These are phyloP conservation scores for Aspidiotus destructor DNA, from an alignment of 2,888 invertebrate genomes.

Conservation along the genomic window DNA sequence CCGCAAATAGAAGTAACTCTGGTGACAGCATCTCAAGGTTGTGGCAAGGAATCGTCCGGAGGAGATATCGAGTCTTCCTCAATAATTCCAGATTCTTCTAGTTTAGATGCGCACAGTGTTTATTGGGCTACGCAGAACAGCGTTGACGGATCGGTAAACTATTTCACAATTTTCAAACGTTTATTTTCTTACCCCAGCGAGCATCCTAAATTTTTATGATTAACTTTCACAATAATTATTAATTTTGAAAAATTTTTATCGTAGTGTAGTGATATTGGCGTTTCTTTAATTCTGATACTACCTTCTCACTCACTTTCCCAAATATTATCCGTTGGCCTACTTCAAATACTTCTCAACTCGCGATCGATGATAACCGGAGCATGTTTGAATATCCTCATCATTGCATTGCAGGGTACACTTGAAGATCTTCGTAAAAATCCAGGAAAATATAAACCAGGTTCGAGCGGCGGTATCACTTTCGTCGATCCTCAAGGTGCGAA, in stretches of 20 bases:
- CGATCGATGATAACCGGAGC: no score
- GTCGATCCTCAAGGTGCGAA: not conserved
- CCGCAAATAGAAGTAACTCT: slow-evolving; percentile 81
- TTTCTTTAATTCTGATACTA: no score
- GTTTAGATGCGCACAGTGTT: slow-evolving; percentile 50
- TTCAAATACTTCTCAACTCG: no score
- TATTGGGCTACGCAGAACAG: slow-evolving; percentile 37
- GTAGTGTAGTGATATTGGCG: no score
- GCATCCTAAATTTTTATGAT: not conserved
- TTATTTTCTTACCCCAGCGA: not conserved
- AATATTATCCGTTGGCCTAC: no score
- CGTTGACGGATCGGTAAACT: slow-evolving; percentile 35
- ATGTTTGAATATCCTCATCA: no score
- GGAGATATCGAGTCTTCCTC: slow-evolving; percentile 53
- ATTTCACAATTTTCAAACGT: not conserved
- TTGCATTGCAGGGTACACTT: not conserved
- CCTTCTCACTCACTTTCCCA: no score
- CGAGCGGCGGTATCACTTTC: not conserved
- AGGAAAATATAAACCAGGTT: slow-evolving; percentile 9
- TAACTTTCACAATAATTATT: not conserved
- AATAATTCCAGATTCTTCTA: slow-evolving; percentile 73
- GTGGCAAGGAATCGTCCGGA: slow-evolving; percentile 75
- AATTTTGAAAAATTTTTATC: no score
- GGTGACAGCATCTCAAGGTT: slow-evolving; percentile 65
- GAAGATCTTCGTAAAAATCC: slow-evolving; percentile 16